Evolutionary conservation across 2,797 vertebrate genomes (phyloP), one percentile per base, ranked within the genome.

Genomic region (Bovichtus diacanthus): DNA sequence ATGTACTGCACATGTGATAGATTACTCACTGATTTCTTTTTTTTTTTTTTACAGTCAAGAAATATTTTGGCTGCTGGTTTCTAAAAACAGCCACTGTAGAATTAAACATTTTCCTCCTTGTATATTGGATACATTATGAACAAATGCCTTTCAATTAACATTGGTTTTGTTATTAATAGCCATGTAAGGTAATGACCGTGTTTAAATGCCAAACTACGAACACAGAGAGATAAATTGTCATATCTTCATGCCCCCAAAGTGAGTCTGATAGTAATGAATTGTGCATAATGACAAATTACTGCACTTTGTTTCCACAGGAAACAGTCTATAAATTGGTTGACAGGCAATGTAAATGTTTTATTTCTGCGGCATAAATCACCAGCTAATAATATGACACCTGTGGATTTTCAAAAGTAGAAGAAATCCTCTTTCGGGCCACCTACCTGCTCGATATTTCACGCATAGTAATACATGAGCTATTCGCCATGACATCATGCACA

Each of bases 121-220:
- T 76, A 51, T 39, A 44, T 12, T 62, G 1, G 18, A 62, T 5
- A 16, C 16, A 77, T 63, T 78, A 61, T 63, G 77, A 90, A 87
- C 67, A 75, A 88, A 76, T 67, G 61, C 65, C 62, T 80, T 75
- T 84, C 69, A 74, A 70, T 80, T 78, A 74, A 76, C 66, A 79
- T 76, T 39, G 46, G 47, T 77, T n/a, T 83, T 29, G 66, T 91
- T 84, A 85, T 81, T 74, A 76, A 92, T 77, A 70, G 64, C 67
- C 53, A 76, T 81, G 81, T 76, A 59, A 68, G 34, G 75, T 86
- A 90, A 90, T 88, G 81, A 73, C 83, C 87, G 70, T 80, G 81
- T 78, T 81, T 89, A 89, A 93, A 93, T 92, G 90, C 74, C 89
- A 88, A 74, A 82, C 66, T 41, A 36, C 70, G 80, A 84, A 59